phyloP scores from a whole-genome alignment of 2,888 invertebrate genomes.

The Chloromyia formosa region DNA sequence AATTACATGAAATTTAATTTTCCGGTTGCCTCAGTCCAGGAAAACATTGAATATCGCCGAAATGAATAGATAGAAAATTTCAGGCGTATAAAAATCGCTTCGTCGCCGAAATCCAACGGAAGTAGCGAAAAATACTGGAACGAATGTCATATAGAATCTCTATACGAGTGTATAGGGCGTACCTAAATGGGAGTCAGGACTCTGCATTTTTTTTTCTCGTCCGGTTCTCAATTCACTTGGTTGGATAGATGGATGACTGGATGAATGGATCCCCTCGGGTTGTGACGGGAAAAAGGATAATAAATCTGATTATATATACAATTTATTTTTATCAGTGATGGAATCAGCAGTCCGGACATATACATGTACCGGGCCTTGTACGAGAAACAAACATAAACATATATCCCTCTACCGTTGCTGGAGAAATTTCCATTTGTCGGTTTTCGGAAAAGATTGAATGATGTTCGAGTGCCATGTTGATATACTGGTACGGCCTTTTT shows the following conservation, averaged over 20 bases:
- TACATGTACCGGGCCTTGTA: background rate
- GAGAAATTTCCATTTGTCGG: conserved; percentile 7
- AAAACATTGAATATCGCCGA: background rate
- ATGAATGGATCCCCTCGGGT: background rate
- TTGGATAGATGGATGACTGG: background rate
- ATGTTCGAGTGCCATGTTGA: background rate
- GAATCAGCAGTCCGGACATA: conserved; percentile 49
- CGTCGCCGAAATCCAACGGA: conserved; percentile 1
- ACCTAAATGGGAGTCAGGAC: too few relatives aligned
- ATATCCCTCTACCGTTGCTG: background rate
- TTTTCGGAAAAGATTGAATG: conserved; percentile 1
- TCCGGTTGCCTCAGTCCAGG: conserved; percentile 18
- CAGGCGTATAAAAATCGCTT: background rate
- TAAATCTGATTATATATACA: conserved; percentile 52
- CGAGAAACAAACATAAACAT: too few relatives aligned
- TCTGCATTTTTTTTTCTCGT: background rate
- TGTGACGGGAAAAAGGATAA: conserved; percentile 47
- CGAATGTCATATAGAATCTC: background rate
- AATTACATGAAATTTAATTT: conserved; percentile 29
- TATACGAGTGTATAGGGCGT: background rate
- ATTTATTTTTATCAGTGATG: conserved; percentile 52
- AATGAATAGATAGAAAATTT: background rate
- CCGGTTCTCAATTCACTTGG: background rate
- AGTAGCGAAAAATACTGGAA: background rate
- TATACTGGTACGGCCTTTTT: background rate